phyloP scores from a whole-genome alignment of 2,797 vertebrate species.

The Lemur catta region DNA sequence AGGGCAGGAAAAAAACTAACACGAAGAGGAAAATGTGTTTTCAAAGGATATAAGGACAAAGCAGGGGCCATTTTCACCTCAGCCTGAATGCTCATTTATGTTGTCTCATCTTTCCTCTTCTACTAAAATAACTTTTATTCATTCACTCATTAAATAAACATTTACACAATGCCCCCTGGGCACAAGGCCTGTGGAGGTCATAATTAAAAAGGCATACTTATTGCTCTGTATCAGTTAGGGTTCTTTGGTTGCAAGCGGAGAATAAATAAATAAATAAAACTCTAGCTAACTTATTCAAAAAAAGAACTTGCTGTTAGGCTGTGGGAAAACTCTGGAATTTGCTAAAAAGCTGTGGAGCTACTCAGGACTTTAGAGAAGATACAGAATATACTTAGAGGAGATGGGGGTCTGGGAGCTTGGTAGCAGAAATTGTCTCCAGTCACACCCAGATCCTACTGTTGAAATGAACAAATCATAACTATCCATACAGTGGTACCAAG shows the following conservation, averaged over 20 bases:
- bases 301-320: not conserved
- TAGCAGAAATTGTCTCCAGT: not conserved
- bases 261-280: not conserved
- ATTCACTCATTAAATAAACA: slow-evolving; percentile 70
- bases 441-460: not conserved
- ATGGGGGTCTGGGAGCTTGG: not conserved
- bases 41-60: slow-evolving; percentile 49
- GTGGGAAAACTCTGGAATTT: not conserved
- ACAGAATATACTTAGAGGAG: not conserved
- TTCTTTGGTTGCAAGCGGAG: slow-evolving; percentile 28
- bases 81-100: slow-evolving; percentile 16
- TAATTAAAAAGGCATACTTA: slow-evolving; percentile 63
- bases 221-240: not conserved
- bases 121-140: slow-evolving; percentile 60
- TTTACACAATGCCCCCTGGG: slow-evolving; percentile 47
- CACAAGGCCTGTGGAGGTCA: slow-evolving; percentile 33
- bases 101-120: slow-evolving; percentile 55
- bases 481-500: not conserved
- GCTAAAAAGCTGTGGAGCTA: not conserved
- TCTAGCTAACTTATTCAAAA: slow-evolving; percentile 4
- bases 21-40: slow-evolving; percentile 38
- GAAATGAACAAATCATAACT: not conserved
- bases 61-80: not conserved
- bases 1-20: not conserved
- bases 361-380: not conserved